These are phyloP conservation scores for Chlamydotis undulata DNA, from an alignment of 2,113 vertebrate genomes.

Conservation along the genomic window DNA sequence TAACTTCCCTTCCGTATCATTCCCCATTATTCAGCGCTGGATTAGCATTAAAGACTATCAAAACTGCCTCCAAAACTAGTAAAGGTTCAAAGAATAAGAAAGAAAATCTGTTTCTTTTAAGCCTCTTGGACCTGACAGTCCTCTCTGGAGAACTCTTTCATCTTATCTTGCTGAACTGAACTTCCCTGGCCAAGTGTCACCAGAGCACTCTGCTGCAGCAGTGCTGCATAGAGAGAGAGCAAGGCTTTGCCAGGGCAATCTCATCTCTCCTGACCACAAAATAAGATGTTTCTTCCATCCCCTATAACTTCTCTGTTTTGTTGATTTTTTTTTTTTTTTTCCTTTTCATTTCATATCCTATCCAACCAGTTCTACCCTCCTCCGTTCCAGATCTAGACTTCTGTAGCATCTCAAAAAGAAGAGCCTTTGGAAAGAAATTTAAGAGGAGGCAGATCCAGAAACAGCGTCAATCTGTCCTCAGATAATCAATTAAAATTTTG, in stretches of 20 bases:
- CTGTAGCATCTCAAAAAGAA: not conserved
- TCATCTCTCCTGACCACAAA: fast-evolving
- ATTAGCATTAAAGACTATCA: not conserved
- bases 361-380: not conserved
- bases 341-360: not conserved
- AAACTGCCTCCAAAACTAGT: not conserved
- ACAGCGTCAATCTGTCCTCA: not conserved
- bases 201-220: not conserved
- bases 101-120: not conserved
- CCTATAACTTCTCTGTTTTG: not conserved
- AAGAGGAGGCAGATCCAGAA: not conserved
- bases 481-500: not conserved
- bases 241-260: not conserved
- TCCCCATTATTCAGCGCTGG: not conserved
- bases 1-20: not conserved
- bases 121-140: not conserved
- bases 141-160: not conserved
- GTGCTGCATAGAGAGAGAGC: not conserved
- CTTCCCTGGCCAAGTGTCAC: not conserved
- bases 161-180: not conserved
- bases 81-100: not conserved
- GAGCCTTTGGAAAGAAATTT: not conserved
- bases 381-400: not conserved
- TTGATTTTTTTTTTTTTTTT: not conserved
- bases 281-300: not conserved